These are phyloP conservation scores for Mycalesis mineus DNA, from an alignment of 2,888 invertebrate genomes.

Conservation along the genomic window DNA sequence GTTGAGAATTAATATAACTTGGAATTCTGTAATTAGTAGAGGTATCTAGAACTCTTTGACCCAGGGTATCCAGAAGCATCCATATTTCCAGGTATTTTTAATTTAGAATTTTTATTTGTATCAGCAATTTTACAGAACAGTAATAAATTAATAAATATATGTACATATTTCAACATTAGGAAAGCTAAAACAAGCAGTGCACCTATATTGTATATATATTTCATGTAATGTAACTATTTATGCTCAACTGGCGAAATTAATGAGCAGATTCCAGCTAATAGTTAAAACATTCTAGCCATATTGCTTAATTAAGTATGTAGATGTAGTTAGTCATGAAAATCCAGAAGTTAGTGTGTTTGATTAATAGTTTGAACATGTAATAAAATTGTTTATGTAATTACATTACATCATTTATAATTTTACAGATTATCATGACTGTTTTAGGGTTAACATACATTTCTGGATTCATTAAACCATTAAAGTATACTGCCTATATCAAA, in stretches of 20 bases:
- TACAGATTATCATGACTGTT: background rate
- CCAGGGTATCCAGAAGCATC: no score
- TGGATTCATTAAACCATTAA: no score
- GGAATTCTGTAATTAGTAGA: no score
- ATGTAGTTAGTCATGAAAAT: background rate
- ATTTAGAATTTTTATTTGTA: no score
- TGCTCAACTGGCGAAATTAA: background rate
- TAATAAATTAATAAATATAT: no score
- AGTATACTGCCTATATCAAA: no score
- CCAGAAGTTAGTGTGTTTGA: background rate
- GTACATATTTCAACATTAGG: background rate
- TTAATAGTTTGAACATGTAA: background rate
- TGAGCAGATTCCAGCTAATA: background rate
- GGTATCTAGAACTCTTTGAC: no score
- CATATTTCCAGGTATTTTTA: no score
- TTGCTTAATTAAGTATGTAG: background rate
- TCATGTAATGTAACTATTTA: background rate
- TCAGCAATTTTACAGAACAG: no score
- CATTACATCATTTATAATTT: background rate
- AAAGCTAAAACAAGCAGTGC: background rate
- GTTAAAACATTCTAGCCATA: background rate
- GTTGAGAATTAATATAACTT: no score
- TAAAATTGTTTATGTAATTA: background rate
- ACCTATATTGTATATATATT: background rate
- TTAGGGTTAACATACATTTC: no score